Base-by-base conservation (phyloP, 2,797 vertebrate species). In the Sternotherus odoratus region DNA sequence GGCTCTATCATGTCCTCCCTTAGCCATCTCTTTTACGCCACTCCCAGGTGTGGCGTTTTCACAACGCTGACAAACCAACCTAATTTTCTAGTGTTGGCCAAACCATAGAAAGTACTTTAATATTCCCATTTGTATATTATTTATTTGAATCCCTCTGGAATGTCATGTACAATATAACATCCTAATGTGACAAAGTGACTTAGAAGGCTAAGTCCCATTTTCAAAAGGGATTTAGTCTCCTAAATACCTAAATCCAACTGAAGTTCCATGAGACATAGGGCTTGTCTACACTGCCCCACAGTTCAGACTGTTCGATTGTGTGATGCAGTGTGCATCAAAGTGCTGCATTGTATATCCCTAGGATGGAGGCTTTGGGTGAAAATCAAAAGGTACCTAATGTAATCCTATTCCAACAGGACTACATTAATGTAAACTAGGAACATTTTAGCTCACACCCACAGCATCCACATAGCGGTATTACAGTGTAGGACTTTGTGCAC, bases 111-210 rank as follows among this genome's bases (percentile, higher is more conserved):
- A 56, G 54, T 28, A 24, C 4, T 13, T 12, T 3, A 79, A 24
- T 51, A 82, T 7, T 88, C 57, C n/a, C 83, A 57, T n/a, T 8
- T 23, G 50, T 49, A 4, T 72, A 91, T 36, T 16, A 36, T 21
- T 5, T 3, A 2, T 33, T 50, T 63, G 5, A 28, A 63, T 10
- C 46, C 83, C n/a, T 66, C 33, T 26, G 8, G 24, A 16, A 12
- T 3, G 79, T 1, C 33, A 8, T 9, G 39, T 53, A 53, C n/a
- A 48, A 0, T 24, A 77, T 3, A 82, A 36, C 2, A 36, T 2
- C 5, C 57, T 30, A 3, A 3, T 1, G 2, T 83, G 1, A 30
- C 23, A 4, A 16, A 49, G 10, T 2, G 8, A 0, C 60, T 81
- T 85, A 49, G 43, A 92, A 7, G 2, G 13, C 57, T 56, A 56